Conservation (phyloP, 2,113 vertebrate genomes). For the Butastur rufipennis region DNA sequence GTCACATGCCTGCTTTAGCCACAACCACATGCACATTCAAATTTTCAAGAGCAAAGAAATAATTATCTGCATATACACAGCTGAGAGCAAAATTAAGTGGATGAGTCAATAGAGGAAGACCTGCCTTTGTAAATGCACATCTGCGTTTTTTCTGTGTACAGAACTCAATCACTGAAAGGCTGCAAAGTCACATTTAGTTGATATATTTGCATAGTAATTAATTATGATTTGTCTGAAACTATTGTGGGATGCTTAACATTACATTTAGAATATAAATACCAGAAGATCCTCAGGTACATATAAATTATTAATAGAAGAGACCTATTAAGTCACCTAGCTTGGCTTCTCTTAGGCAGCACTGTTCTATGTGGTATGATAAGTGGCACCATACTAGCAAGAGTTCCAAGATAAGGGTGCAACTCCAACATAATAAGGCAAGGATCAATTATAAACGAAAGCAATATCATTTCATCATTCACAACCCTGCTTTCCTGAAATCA, state of each 20-base stretch:
- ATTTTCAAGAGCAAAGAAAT: neutral
- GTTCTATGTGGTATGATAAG: fast-evolving
- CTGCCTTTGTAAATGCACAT: neutral
- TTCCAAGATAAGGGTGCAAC: neutral
- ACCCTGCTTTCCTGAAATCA: neutral
- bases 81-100: constrained; percentile 6
- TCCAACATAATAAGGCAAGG: neutral
- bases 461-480: neutral
- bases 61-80: neutral
- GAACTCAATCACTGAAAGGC: neutral
- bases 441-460: neutral
- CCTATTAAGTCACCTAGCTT: neutral
- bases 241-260: neutral
- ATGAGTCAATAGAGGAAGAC: neutral
- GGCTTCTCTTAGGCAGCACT: neutral
- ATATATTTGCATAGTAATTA: constrained; percentile 8
- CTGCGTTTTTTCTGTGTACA: neutral
- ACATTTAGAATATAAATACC: neutral
- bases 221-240: neutral
- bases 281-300: neutral
- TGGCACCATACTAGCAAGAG: neutral
- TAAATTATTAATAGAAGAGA: neutral
- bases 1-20: neutral
- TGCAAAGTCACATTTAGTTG: neutral
- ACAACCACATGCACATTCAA: neutral